A percentile compares a stretch with the other conserved stretches of the same genome.
Conservation (phyloP, 1,140 invertebrate genomes). For the Diploscapter pachys region DNA sequence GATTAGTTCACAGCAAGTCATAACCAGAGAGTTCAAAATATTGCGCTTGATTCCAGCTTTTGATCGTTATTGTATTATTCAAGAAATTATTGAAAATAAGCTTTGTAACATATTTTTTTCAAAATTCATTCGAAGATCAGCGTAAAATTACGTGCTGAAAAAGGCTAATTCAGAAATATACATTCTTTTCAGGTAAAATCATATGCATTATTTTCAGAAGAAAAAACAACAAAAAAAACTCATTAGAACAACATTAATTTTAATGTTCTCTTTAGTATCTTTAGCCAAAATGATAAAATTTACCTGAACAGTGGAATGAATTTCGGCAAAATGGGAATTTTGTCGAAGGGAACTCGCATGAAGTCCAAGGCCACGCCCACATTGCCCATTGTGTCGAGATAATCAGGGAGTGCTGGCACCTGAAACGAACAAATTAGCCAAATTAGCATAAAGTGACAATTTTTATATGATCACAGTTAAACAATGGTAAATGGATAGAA, state of each 20-base stretch:
- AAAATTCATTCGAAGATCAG: not conserved
- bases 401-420: conserved; percentile 69
- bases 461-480: no score
- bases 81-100: not conserved
- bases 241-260: not conserved
- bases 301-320: conserved; percentile 45
- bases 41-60: not conserved
- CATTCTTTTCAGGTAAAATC: not conserved
- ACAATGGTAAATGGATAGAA: no score
- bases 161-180: not conserved
- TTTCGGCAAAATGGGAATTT: conserved; percentile 38
- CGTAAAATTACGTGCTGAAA: conserved; percentile 5
- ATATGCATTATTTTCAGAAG: not conserved
- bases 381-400: conserved; percentile 63
- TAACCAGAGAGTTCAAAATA: not conserved
- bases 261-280: not conserved
- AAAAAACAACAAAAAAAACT: not conserved
- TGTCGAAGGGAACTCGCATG: conserved; percentile 70
- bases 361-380: conserved; percentile 91
- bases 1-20: not conserved
- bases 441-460: no score
- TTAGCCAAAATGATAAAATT: not conserved
- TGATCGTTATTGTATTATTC: no score
- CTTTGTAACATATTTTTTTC: not conserved
- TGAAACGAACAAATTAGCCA: not conserved